Percentiles rank a stretch among this genome's conserved stretches.
phyloP scores from a whole-genome alignment of 2,888 invertebrate genomes.

The Macrosiphum euphorbiae region DNA sequence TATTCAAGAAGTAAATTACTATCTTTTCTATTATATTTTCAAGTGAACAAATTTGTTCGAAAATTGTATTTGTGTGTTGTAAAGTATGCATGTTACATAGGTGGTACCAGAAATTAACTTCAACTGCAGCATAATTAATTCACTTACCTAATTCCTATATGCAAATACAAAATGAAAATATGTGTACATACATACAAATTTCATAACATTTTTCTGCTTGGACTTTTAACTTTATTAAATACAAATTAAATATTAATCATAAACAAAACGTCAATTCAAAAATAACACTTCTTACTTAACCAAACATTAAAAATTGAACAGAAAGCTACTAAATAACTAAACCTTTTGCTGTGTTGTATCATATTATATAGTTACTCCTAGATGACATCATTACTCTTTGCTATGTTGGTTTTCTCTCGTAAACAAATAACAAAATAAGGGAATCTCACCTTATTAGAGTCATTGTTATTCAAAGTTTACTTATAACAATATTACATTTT shows the following conservation, averaged over 20 bases:
- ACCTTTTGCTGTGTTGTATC: background rate
- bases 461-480: background rate
- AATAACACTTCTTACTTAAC: background rate
- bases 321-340: background rate
- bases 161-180: background rate
- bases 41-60: background rate
- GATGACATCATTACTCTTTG: background rate
- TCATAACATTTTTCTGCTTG: background rate
- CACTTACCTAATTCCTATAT: no score
- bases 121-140: constrained; percentile 3
- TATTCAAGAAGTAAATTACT: background rate
- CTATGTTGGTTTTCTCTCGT: background rate
- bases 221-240: background rate
- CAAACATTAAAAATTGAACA: no score
- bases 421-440: background rate
- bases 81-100: background rate
- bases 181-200: background rate
- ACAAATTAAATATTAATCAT: no score
- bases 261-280: background rate
- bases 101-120: background rate
- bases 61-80: background rate
- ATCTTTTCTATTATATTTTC: background rate
- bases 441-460: background rate
- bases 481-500: background rate
- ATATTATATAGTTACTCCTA: background rate